Evolutionary conservation across 2,888 invertebrate species (phyloP), one percentile per base, ranked within the genome.

Genomic region (Phanerotoma sp.): DNA sequence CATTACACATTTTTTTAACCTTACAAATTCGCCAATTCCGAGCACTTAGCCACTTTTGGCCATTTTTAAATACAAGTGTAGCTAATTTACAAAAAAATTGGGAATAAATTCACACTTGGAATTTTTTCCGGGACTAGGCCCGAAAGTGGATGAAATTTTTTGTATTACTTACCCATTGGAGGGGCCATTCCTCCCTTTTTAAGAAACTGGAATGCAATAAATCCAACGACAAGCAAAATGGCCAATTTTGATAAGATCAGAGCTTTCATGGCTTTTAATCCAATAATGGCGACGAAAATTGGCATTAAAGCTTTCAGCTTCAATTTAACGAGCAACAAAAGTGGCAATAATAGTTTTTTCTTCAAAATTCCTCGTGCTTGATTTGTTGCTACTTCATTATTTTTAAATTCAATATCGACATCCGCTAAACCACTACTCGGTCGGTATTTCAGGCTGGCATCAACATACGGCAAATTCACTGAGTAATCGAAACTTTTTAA

Each of bases 221-320:
- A 92, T 56, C 90, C 91, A 47, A 91, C 81, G 42, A 92, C 92
- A 58, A 91, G 80, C 30, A 87, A 82, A 71, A 93, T 86, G 59
- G 92, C 91, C 65, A 92, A 80, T 77, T 93, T 93, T 73, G 91
- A 91, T 67, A 92, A 83, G 58, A 93, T 84, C 61, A 92, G 80
- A 57, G 93, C 93, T 77, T 92, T 92, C 67, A 89, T 80, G 20
- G 93, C 88, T 79, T 92, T 92, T 65, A 92, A 79, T 61, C 90
- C 88, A 72, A 91, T 86, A 68, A 91, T 79, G 40, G 86, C 84
- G 25, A 92, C 84, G 65, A 92, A 82, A 68, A 93, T 88, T 32
- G 92, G 93, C 86, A 89, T 88, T 59, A 93, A 77, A 20, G 89
- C 86, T 78, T 93, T 91, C 82, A 91, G 81, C 78, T 92, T 92